Conservation (phyloP, 2,888 invertebrate species). For the Synanthedon formicaeformis region DNA sequence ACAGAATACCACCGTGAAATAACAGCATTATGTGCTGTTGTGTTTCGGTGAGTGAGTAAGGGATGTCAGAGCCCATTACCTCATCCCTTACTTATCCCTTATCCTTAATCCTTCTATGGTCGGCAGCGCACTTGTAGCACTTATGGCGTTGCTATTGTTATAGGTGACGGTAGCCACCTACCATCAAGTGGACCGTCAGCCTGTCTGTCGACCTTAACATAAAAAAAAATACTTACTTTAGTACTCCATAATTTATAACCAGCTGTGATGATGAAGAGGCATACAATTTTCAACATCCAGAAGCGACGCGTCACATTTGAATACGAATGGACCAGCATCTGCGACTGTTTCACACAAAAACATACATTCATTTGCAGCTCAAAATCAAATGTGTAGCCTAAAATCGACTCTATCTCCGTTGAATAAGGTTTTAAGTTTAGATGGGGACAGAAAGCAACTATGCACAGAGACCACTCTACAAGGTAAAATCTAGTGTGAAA, state of each 20-base stretch:
- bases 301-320: slow-evolving; percentile 6
- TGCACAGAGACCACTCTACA: slow-evolving; percentile 3
- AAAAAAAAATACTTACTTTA: no score
- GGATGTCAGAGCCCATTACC: no score
- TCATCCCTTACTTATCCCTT: no score
- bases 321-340: slow-evolving; percentile 10
- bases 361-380: background rate
- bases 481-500: slow-evolving; percentile 7
- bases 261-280: background rate
- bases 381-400: background rate
- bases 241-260: background rate
- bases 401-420: background rate
- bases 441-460: background rate
- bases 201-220: no score
- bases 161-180: no score
- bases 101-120: no score
- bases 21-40: no score
- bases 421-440: background rate
- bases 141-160: no score
- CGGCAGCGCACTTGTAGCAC: no score
- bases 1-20: no score
- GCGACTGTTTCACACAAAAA: slow-evolving; percentile 3
- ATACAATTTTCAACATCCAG: background rate
- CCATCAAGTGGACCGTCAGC: no score
- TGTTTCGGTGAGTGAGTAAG: no score